phyloP scores from a whole-genome alignment of 2,888 invertebrate species.

The Rotaria sp. region DNA sequence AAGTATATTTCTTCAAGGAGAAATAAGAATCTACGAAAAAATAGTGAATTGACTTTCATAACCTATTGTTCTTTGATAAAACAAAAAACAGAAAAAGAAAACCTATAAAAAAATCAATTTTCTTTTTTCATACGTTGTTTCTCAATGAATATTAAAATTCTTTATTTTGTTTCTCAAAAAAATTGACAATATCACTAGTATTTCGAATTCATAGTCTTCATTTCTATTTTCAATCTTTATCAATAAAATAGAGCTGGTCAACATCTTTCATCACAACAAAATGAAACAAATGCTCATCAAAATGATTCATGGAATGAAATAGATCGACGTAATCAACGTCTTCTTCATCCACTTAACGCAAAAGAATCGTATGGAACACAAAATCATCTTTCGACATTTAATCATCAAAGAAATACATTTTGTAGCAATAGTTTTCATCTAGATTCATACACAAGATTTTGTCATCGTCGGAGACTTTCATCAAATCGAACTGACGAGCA shows the following conservation, averaged over 20 bases:
- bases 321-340: background rate
- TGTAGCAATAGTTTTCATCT: background rate
- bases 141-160: too few species aligned
- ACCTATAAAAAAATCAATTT: too few species aligned
- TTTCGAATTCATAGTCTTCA: too few species aligned
- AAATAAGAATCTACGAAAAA: background rate
- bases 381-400: background rate
- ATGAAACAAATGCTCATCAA: background rate
- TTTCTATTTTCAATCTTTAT: too few species aligned
- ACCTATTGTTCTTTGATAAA: too few species aligned
- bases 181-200: too few species aligned
- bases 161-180: too few species aligned
- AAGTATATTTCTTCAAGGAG: too few species aligned
- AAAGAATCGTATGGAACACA: background rate
- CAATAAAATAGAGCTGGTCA: background rate
- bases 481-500: background rate
- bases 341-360: background rate
- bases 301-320: slow-evolving; percentile 11
- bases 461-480: background rate
- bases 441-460: background rate
- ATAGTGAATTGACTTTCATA: too few species aligned
- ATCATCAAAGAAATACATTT: background rate
- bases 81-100: too few species aligned
- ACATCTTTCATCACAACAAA: background rate
- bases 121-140: too few species aligned